Conservation (phyloP, 2,888 invertebrate genomes). For the Maniola hyperantus region DNA sequence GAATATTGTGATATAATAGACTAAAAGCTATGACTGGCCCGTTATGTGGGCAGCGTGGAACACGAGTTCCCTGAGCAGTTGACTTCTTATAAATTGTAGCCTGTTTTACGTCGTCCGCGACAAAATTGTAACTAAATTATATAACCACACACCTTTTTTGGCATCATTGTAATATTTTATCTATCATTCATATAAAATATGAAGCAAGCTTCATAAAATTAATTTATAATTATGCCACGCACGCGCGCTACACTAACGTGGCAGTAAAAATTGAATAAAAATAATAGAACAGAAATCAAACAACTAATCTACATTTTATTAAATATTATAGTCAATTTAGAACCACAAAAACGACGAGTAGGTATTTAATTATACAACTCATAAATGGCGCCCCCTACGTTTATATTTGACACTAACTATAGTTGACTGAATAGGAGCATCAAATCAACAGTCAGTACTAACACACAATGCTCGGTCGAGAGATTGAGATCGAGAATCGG, state of each 20-base stretch:
- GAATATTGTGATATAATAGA: slow-evolving; percentile 27
- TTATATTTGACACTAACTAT: slow-evolving; percentile 19
- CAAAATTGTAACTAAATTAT: slow-evolving; percentile 31
- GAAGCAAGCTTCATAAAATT: slow-evolving; percentile 28
- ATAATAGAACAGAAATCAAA: neutral
- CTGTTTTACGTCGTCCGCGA: slow-evolving; percentile 24
- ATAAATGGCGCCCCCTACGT: slow-evolving; percentile 13
- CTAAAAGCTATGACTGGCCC: slow-evolving; percentile 17
- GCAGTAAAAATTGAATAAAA: neutral
- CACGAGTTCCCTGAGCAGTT: slow-evolving; percentile 33
- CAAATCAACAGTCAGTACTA: slow-evolving; percentile 4
- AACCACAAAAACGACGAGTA: slow-evolving; percentile 6
- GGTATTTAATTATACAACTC: neutral
- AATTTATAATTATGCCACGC: slow-evolving; percentile 11
- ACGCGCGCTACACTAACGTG: neutral
- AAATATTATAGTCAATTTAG: neutral
- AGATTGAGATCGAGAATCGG: slow-evolving; percentile 45
- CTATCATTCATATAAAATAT: slow-evolving; percentile 28
- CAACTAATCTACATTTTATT: slow-evolving; percentile 9
- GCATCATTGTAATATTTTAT: slow-evolving; percentile 32
- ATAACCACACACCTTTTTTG: slow-evolving; percentile 35
- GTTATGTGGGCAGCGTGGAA: slow-evolving; percentile 14
- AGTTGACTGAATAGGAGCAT: slow-evolving; percentile 18
- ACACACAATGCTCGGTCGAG: slow-evolving; percentile 31
- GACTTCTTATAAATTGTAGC: slow-evolving; percentile 24